Base-by-base conservation (phyloP, 2,888 invertebrate genomes). In the Embidobia sp. region DNA sequence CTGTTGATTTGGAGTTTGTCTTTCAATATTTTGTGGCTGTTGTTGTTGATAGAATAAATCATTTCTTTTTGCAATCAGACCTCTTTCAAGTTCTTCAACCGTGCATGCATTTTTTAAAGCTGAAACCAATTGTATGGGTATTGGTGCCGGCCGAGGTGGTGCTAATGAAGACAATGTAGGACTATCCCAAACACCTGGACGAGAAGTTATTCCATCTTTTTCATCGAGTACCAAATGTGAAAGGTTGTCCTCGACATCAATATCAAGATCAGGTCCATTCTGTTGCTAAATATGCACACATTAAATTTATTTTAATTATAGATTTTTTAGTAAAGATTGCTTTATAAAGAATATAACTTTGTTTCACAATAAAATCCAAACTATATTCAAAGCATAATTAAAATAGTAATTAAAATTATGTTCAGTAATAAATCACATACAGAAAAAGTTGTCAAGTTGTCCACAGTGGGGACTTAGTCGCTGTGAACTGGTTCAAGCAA, bases 41-140 rank as follows among this genome's bases (percentile, higher is more conserved):
- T 55, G 63, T 27, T 53, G 66, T 11, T 42, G 44, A 5, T 33
- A 26, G 22, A 55, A 11, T 4, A 33, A 33, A 8, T 63, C 55
- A 22, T 59, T 90, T 63, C 90, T 88, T 44, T 90, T 90, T 79
- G 92, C 92, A 0, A 94, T 91, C 59, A 95, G 89, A 81, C 93
- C 93, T 35, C 94, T 91, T 85, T 95, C 95, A 83, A 95, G 81
- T 86, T 95, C 94, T 84, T 95, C 94, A 5, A 95, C 93, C 0
- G 94, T 94, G 86, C 93, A 93, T 35, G 93, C 93, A 90, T 93
- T 94, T 85, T 93, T 93, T 55, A 92, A 87, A 16, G 83, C 48
- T 8, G 82, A 33, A 49, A 83, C 70, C 6, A 84, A 33, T 5
- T 82, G 77, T 63, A 84, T 80, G 2, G 82, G 80, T 15, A 55